These are phyloP conservation scores for Platerodrilus igneus DNA, from an alignment of 2,888 invertebrate species.

Conservation along the genomic window DNA sequence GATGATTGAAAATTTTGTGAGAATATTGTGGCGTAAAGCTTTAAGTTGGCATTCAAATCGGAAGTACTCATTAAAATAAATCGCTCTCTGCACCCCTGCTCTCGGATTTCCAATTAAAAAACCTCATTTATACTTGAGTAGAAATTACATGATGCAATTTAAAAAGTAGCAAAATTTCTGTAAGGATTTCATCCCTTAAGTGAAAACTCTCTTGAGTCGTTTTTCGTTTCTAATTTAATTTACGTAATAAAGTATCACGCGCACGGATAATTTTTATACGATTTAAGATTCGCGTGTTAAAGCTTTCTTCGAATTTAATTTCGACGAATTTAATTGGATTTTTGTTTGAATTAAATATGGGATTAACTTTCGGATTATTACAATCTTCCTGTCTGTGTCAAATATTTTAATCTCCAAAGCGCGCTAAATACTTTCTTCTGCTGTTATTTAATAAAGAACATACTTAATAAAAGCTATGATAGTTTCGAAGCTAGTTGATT, in stretches of 20 bases:
- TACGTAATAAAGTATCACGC: conserved; percentile 47
- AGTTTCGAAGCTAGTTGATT: no score
- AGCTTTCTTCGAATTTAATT: conserved; percentile 48
- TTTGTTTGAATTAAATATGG: conserved; percentile 36
- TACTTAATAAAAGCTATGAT: no score
- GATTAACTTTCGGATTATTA: conserved; percentile 41
- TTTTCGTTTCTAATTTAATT: conserved; percentile 36
- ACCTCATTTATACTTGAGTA: conserved; percentile 48
- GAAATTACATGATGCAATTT: conserved; percentile 49
- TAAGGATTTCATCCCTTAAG: conserved; percentile 39
- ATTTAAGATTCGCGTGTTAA: conserved; percentile 49
- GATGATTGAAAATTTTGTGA: no score
- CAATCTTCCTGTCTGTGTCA: no score
- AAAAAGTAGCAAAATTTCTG: conserved; percentile 38
- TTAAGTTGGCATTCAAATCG: conserved; percentile 21
- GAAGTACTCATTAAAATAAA: conserved; percentile 44
- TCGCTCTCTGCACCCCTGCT: conserved; percentile 33
- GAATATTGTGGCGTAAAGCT: conserved; percentile 16
- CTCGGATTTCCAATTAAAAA: conserved; percentile 49
- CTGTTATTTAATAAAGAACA: no score
- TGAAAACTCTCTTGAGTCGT: conserved; percentile 29
- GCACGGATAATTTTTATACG: conserved; percentile 50
- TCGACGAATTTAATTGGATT: conserved; percentile 46
- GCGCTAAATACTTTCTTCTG: no score
- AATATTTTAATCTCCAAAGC: no score